Percentiles rank a stretch among this genome's conserved stretches.
These are phyloP conservation scores for Tetranychus truncatus DNA, from an alignment of 2,888 invertebrate genomes.

Conservation along the genomic window DNA sequence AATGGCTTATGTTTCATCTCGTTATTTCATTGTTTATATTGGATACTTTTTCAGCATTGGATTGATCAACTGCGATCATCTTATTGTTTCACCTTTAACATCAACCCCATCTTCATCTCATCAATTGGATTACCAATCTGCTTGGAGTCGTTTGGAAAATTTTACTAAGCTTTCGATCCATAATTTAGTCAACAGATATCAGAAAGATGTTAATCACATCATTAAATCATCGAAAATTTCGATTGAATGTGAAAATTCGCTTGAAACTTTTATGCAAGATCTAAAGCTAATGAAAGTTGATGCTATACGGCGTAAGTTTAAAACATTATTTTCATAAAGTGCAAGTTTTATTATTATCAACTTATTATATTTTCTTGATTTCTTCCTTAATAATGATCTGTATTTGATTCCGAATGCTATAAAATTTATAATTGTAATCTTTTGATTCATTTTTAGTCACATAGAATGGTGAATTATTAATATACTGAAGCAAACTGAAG, in stretches of 20 bases:
- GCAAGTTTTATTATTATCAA: neutral
- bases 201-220: neutral
- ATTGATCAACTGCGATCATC: neutral
- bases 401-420: no score
- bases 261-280: neutral
- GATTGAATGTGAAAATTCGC: neutral
- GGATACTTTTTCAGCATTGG: neutral
- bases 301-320: neutral
- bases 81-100: neutral
- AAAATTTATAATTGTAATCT: neutral
- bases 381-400: neutral
- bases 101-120: neutral
- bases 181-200: neutral
- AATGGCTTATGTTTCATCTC: neutral
- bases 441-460: neutral
- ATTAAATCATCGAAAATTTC: neutral
- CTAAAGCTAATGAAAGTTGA: neutral
- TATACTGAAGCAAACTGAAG: no score
- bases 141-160: slow-evolving; percentile 2
- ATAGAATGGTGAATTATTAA: neutral
- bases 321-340: neutral
- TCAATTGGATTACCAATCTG: neutral
- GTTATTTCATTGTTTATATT: neutral
- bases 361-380: neutral
- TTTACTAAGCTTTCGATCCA: neutral